Evolutionary conservation across 2,113 vertebrate genomes (phyloP), one percentile per base, ranked within the genome.

Genomic region (Nycticebus coucang): DNA sequence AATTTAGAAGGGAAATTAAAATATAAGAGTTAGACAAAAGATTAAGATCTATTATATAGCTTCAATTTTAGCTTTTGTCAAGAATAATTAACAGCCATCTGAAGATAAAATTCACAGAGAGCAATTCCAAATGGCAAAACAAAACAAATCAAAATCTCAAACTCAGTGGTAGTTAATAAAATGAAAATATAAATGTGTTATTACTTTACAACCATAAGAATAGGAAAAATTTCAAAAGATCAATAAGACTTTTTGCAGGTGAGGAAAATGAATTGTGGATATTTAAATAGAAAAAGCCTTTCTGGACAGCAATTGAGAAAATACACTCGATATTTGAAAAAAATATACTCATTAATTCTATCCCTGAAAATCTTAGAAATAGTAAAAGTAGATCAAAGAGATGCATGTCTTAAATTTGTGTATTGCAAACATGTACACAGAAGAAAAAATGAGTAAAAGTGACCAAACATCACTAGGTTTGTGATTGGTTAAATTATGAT

Each of bases 201-300:
- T 60, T 91, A 75, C 62, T 94, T 96, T 93, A 60, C 30, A 94
- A 89, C 50, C 30, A 77, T 80, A 69, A 87, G 62, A 87, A 41
- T 89, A 69, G 79, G 92, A 89, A 86, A 92, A 83, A 60, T 95
- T 95, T 95, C 64, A 64, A 94, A 91, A 89, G 86, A 96, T 41
- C 62, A 92, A 55, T 96, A 94, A 89, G 37, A 91, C 55, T 94
- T 91, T 93, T 7, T 96, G 74, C 87, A 95, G 83, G 79, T 95
- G 50, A 89, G 15, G 3, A 95, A 82, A 97, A 62, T 69, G 83
- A 41, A 35, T 95, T 94, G 41, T 80, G 71, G 50, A 71, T 74
- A 37, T 77, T 64, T 59, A 95, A 95, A 86, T 30, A 74, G 28
- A 94, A 95, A 81, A 4, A 74, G 33, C 17, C 24, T 50, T 89